Base-by-base conservation (phyloP, 1,140 invertebrate genomes). In the Eueides isabella region DNA sequence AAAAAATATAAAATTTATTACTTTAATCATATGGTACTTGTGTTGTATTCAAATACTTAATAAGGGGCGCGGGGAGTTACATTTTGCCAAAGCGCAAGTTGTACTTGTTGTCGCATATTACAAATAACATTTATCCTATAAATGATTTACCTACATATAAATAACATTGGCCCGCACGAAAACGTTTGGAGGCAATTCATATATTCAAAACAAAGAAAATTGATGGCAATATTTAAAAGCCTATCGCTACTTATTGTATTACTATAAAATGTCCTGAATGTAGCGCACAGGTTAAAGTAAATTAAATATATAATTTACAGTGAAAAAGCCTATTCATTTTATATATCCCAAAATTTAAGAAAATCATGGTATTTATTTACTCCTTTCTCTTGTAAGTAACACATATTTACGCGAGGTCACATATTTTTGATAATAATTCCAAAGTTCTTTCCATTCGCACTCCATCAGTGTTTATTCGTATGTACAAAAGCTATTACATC, bases 401-500 rank as follows among this genome's bases (percentile, higher is more conserved):
- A 55, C 48, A 26, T 55, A 55, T 55, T 11, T 76, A 79, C 77
- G 81, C 83, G 82, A 86, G 78, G 83, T 83, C 74, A 82, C 76
- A 74, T 71, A 77, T 67, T 55, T 67, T 79, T 80, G 75, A 75
- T 68, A 75, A 78, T 78, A 76, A 76, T 78, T 84, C 69, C 76
- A 81, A 83, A 79, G 79, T 28, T 72, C 64, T 72, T 55, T 38
- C 9, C 33, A 33, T 23, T 61, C 44, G 48, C 71, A 67, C 38
- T 72, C 29, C n/a, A 19, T 48, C 19, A 16, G 16, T 6, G 41
- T 48, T 48, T 44, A n/a, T 44, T 55, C 23, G 19, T 55, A 55
- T 55, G 48, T 26, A 55, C 23, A 55, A 4, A 44, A 19, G 6
- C 48, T 44, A 9, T 55, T 55, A 26, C 41, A n/a, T 23, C 4